A percentile compares a stretch with the other conserved stretches of the same genome.
These are phyloP conservation scores for Stramonita haemastoma DNA, from an alignment of 2,888 invertebrate species.

Conservation along the genomic window DNA sequence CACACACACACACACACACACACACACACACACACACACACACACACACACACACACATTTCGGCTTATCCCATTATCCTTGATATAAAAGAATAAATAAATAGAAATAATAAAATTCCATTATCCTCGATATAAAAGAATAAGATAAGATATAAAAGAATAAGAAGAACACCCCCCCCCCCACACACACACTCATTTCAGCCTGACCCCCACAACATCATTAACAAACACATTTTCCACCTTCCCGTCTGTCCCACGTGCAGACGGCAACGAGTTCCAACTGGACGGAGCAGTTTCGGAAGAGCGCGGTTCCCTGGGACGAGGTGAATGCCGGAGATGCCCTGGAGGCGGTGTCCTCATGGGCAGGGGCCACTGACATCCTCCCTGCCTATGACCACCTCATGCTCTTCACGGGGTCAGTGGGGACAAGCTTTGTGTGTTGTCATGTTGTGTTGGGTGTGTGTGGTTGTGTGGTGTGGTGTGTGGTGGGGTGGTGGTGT, in stretches of 20 bases:
- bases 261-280: constrained; percentile 33
- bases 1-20: too few species aligned
- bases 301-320: constrained; percentile 38
- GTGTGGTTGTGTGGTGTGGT: neutral
- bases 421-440: too few species aligned
- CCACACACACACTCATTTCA: neutral
- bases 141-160: too few species aligned
- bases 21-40: too few species aligned
- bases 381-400: constrained; percentile 61
- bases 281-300: constrained; percentile 43
- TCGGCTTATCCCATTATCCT: too few species aligned
- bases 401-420: constrained; percentile 64
- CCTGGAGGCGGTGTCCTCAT: constrained; percentile 30
- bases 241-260: neutral
- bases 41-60: too few species aligned
- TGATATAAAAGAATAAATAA: too few species aligned
- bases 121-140: too few species aligned
- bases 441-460: neutral
- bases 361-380: constrained; percentile 50
- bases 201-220: neutral
- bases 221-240: neutral
- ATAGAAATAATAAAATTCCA: too few species aligned
- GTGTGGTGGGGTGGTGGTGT: neutral
- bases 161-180: too few species aligned
- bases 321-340: constrained; percentile 40